Evolutionary conservation across 2,797 vertebrate species (phyloP).

Genomic region (Poecilia picta): DNA sequence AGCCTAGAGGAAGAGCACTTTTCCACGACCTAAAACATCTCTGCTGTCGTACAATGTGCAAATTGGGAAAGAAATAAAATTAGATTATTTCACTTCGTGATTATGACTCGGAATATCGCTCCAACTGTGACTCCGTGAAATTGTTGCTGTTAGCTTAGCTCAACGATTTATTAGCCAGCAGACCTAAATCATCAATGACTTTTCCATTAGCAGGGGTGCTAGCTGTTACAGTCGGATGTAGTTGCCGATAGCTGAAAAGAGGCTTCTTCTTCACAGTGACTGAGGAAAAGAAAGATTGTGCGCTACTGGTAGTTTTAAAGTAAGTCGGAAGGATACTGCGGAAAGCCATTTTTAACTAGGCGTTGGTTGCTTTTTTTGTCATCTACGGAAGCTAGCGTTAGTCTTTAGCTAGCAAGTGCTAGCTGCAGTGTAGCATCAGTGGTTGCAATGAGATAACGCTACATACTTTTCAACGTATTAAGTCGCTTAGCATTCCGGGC

Average conservation of each 20-base stretch:
- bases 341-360: slow-evolving; percentile 14
- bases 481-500: not conserved
- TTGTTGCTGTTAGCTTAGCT: slow-evolving; percentile 65
- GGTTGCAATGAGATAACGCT: slow-evolving; percentile 60
- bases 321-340: slow-evolving; percentile 2
- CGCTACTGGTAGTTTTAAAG: slow-evolving; percentile 2
- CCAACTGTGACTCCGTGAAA: slow-evolving; percentile 63
- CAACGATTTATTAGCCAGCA: slow-evolving; percentile 52
- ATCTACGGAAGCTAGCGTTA: slow-evolving; percentile 50
- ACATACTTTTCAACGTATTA: not conserved
- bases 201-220: slow-evolving; percentile 66
- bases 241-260: slow-evolving; percentile 1
- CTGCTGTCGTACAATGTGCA: slow-evolving; percentile 67
- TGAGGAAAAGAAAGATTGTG: not conserved
- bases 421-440: slow-evolving; percentile 16
- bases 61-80: slow-evolving; percentile 72
- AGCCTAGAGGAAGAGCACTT: slow-evolving; percentile 86
- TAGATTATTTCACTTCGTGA: slow-evolving; percentile 62
- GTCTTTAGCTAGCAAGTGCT: slow-evolving; percentile 49
- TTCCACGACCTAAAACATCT: slow-evolving; percentile 71
- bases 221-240: slow-evolving; percentile 53
- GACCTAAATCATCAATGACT: slow-evolving; percentile 67
- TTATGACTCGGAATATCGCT: slow-evolving; percentile 70
- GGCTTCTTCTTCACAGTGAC: slow-evolving; percentile 4
- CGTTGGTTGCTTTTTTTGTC: slow-evolving; percentile 8